Evolutionary conservation across 2,797 vertebrate species (phyloP).

Genomic region (Ceryle rudis): DNA sequence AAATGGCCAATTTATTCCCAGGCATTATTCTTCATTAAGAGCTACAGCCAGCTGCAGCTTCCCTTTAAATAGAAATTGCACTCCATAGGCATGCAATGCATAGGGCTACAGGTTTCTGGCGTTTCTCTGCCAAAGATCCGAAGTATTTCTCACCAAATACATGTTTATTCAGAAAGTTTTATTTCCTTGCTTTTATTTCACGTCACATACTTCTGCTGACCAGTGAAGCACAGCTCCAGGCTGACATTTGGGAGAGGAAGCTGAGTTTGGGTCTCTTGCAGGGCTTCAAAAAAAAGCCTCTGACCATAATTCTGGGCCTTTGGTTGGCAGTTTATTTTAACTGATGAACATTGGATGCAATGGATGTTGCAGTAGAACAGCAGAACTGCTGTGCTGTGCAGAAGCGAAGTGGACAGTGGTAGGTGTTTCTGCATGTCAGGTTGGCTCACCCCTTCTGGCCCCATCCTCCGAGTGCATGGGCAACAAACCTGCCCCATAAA

Average conservation of each 20-base stretch:
- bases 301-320: background rate
- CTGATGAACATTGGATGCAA: background rate
- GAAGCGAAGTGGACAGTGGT: accelerated
- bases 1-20: constrained; percentile 69
- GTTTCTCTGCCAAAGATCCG: constrained; percentile 62
- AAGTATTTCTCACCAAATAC: constrained; percentile 69
- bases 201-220: background rate
- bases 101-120: constrained; percentile 65
- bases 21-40: constrained; percentile 70
- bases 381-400: background rate
- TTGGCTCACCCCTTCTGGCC: background rate
- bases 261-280: background rate
- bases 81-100: constrained; percentile 50
- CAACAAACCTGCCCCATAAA: background rate
- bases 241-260: constrained; percentile 13
- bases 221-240: background rate
- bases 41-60: constrained; percentile 65
- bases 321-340: background rate
- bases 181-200: constrained; percentile 61
- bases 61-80: constrained; percentile 67
- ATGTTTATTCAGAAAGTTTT: constrained; percentile 68
- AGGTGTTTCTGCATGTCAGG: accelerated
- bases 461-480: background rate
- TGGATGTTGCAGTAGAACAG: background rate
- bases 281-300: background rate